Evolutionary conservation across 1,140 invertebrate genomes (phyloP), one percentile per base, ranked within the genome.

Genomic region (Drosophila santomea): DNA sequence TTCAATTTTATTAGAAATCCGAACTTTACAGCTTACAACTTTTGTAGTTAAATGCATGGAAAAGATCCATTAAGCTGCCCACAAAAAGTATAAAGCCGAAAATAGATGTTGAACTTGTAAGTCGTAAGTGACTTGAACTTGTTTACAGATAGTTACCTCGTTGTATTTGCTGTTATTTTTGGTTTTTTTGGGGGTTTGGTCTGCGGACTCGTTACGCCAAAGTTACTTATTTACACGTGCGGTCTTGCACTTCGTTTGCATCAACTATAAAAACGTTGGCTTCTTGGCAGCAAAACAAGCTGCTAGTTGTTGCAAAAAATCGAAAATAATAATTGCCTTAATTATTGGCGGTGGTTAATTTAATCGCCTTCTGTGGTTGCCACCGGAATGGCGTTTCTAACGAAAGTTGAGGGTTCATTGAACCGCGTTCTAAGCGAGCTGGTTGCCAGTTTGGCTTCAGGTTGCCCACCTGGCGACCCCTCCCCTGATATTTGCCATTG

Each of bases 401-500:
- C 66, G 66, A 71, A 72, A 58, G 52, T 71, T 55, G 12, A 12
- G 28, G 25, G 68, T 72, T 72, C 68, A 58, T 41, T 69, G 68
- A 72, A 17, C 68, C 38, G n/a, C 10, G 28, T 72, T 72, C 68
- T 72, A 72, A 50, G 43, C 51, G 17, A 69, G 48, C 43, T 69
- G 59, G 43, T 74, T 64, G 62, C 58, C 55, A 62, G 25, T 61
- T 39, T 17, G 75, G 80, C 36, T 58, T 72, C 68, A 20, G 51
- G 36, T 71, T 72, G 64, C 61, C 62, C 15, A 62, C 35, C 25
- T 35, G 60, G n/a, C 44, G 73, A 20, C 36, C 62, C 39, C 57
- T 38, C 28, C 10, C 25, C 25, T 12, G 62, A 67, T 68, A 64
- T 72, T 86, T 88, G 67, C 69, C 56, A 44, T 83, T 83, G 60